Conservation (phyloP, 2,113 vertebrate genomes). For the Macrotis lagotis region DNA sequence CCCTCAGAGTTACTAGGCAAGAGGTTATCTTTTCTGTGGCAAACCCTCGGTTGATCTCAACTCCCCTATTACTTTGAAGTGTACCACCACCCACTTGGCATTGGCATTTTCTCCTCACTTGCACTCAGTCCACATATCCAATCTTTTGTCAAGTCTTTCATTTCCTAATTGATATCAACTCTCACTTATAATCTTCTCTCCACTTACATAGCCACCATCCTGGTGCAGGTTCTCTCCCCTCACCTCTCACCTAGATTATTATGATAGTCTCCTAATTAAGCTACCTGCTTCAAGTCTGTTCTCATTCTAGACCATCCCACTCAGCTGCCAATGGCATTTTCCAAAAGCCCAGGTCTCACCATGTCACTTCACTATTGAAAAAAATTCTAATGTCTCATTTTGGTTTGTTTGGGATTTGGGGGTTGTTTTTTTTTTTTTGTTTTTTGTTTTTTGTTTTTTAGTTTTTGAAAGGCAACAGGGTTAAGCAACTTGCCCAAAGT, state of each 20-base stretch:
- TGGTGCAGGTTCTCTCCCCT: background rate
- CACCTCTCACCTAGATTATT: background rate
- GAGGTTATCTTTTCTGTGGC: background rate
- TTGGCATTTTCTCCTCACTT: background rate
- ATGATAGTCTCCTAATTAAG: background rate
- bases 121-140: background rate
- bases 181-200: background rate
- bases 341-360: background rate
- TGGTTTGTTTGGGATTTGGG: too few species aligned
- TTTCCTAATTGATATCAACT: background rate
- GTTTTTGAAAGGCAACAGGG: too few species aligned
- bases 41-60: background rate
- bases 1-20: conserved; percentile 38
- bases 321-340: background rate
- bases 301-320: background rate
- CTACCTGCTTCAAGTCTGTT: background rate
- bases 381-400: too few species aligned
- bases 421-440: too few species aligned
- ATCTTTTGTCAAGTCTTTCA: background rate
- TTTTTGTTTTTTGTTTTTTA: too few species aligned
- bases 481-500: too few species aligned
- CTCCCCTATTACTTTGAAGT: background rate
- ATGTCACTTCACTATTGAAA: background rate
- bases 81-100: background rate
- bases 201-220: background rate